Conservation (phyloP, 2,113 vertebrate genomes). For the Parus major region DNA sequence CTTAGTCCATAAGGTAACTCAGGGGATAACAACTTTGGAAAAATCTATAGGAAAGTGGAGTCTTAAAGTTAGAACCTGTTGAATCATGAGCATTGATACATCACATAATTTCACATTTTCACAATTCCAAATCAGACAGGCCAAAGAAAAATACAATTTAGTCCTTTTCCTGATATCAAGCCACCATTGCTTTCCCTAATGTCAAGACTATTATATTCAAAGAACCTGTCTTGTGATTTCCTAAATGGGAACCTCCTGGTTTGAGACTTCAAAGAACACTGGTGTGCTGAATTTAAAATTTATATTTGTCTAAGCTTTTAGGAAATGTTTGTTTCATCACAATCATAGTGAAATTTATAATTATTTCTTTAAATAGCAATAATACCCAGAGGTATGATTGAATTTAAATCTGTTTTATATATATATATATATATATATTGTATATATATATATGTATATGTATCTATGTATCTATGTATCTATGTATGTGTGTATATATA, state of each 20-base stretch:
- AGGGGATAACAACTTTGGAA: background rate
- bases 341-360: background rate
- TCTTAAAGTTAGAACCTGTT: background rate
- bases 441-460: too few species aligned
- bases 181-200: background rate
- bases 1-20: background rate
- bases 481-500: too few species aligned
- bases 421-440: too few species aligned
- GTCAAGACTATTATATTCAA: background rate
- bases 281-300: background rate
- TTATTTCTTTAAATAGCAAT: background rate
- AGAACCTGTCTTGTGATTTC: background rate
- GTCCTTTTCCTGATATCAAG: background rate
- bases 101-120: background rate
- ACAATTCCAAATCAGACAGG: background rate
- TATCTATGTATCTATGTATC: too few species aligned
- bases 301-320: background rate
- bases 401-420: background rate
- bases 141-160: background rate
- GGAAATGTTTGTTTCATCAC: background rate
- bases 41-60: background rate
- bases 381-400: background rate
- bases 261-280: background rate
- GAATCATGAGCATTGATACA: background rate
- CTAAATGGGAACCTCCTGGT: background rate